These are phyloP conservation scores for Neodiprion virginianus DNA, from an alignment of 1,140 invertebrate species.

Conservation along the genomic window DNA sequence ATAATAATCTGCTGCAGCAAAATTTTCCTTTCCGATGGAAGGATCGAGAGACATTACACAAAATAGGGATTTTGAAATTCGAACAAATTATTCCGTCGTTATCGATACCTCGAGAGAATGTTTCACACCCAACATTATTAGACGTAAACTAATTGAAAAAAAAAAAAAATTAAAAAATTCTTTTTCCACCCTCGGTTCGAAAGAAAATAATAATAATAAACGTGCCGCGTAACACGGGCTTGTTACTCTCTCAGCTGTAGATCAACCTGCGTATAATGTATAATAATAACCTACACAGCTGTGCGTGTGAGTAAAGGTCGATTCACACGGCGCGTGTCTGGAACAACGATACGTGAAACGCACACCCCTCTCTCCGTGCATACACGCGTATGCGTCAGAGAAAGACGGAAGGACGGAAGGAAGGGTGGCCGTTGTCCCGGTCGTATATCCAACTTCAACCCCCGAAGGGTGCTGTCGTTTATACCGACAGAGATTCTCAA, in stretches of 20 bases:
- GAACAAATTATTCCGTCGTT: background rate
- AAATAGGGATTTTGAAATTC: background rate
- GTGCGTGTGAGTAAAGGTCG: background rate
- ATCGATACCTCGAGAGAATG: background rate
- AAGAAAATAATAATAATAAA: background rate
- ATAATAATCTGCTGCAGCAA: too few relatives aligned
- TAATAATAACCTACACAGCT: background rate
- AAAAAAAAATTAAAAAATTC: conserved; percentile 10
- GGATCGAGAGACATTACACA: too few relatives aligned
- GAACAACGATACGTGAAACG: background rate
- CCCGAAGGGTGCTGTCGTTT: too few relatives aligned
- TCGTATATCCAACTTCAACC: too few relatives aligned
- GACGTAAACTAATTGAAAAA: too few relatives aligned
- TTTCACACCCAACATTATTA: background rate
- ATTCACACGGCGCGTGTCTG: background rate
- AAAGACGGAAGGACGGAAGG: background rate
- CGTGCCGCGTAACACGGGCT: background rate
- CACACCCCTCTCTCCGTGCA: background rate
- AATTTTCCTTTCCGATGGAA: too few relatives aligned
- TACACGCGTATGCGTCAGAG: background rate
- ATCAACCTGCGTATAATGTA: background rate
- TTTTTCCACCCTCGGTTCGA: background rate
- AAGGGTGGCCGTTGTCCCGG: too few relatives aligned
- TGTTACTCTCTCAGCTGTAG: background rate
- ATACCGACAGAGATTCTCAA: too few relatives aligned